Percentiles rank a stretch among this genome's conserved stretches.
These are phyloP conservation scores for Nesidiocoris tenuis DNA, from an alignment of 2,888 invertebrate species.

Conservation along the genomic window DNA sequence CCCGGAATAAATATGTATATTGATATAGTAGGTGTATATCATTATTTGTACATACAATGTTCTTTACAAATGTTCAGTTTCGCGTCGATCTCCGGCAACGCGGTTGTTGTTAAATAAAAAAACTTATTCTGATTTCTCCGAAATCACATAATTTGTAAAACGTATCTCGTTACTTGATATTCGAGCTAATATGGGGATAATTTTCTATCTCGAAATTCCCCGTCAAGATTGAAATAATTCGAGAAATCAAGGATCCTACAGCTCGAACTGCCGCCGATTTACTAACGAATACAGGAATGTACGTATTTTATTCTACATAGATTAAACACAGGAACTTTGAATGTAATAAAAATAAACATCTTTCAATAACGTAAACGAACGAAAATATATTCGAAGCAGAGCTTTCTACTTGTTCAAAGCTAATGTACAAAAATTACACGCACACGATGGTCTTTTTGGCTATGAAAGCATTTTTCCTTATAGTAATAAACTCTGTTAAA, in stretches of 20 bases:
- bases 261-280: too few relatives aligned
- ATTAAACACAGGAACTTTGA: constrained; percentile 35
- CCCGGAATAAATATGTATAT: constrained; percentile 38
- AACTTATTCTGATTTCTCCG: not conserved
- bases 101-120: not conserved
- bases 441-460: constrained; percentile 2
- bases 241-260: too few relatives aligned
- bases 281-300: constrained; percentile 20
- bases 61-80: constrained; percentile 9
- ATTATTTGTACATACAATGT: constrained; percentile 20
- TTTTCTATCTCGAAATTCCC: not conserved
- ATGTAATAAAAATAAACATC: constrained; percentile 25
- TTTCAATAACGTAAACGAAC: constrained; percentile 8
- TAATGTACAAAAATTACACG: constrained; percentile 23
- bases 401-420: constrained; percentile 17
- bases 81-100: not conserved
- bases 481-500: constrained; percentile 33
- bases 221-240: not conserved
- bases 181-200: not conserved
- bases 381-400: constrained; percentile 18
- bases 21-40: constrained; percentile 24
- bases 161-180: not conserved
- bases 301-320: constrained; percentile 8
- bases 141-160: not conserved
- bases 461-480: constrained; percentile 25